Evolutionary conservation across 2,113 vertebrate genomes (phyloP).

Genomic region (Anthoscopus minutus): DNA sequence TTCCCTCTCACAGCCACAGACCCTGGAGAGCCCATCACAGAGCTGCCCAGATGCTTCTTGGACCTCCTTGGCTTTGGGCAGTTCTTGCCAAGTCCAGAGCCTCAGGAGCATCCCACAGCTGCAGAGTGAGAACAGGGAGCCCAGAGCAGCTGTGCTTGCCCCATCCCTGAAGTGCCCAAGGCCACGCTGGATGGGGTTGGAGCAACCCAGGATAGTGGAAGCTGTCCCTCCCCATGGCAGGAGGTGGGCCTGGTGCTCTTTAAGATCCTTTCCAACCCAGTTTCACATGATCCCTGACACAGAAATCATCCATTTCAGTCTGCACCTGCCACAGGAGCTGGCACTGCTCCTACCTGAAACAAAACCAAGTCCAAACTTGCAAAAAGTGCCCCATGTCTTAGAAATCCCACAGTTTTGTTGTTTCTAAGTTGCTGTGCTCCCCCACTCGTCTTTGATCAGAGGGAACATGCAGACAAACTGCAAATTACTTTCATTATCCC

Average conservation of each 20-base stretch:
- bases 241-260: background rate
- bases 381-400: background rate
- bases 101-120: rapidly evolving
- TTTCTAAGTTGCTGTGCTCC: background rate
- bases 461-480: background rate
- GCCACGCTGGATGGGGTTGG: background rate
- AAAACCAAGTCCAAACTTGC: background rate
- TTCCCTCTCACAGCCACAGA: background rate
- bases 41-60: background rate
- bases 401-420: background rate
- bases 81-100: background rate
- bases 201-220: rapidly evolving
- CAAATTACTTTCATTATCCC: background rate
- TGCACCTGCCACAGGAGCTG: background rate
- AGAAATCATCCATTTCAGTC: background rate
- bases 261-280: background rate
- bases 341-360: background rate
- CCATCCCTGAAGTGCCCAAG: background rate
- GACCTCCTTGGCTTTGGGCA: background rate
- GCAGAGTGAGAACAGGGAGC: background rate
- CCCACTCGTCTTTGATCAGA: background rate
- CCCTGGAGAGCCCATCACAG: background rate
- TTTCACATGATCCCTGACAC: background rate
- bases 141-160: background rate
- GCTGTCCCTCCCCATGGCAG: background rate